A percentile compares a stretch with the other conserved stretches of the same genome.
These are phyloP conservation scores for Motacilla alba DNA, from an alignment of 2,113 vertebrate species.

Conservation along the genomic window DNA sequence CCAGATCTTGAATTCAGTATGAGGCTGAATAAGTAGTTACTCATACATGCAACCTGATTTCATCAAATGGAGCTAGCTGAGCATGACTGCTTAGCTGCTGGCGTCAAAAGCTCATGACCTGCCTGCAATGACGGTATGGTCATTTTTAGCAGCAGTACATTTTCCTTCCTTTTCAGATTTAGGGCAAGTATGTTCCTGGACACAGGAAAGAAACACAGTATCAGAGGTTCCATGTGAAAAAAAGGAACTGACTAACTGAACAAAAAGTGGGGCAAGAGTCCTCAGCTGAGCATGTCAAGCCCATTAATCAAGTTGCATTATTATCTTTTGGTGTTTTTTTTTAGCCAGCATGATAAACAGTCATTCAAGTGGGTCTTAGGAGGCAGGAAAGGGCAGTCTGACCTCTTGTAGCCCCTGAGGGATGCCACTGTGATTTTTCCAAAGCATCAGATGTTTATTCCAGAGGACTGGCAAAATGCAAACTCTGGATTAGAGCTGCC, in stretches of 20 bases:
- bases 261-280: not conserved
- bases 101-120: conserved; percentile 6
- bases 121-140: not conserved
- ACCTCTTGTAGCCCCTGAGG: not conserved
- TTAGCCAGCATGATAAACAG: not conserved
- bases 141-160: conserved; percentile 37
- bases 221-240: not conserved
- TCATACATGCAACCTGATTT: conserved; percentile 38
- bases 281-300: not conserved
- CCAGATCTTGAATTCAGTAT: not conserved
- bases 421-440: not conserved
- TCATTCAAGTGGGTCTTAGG: not conserved
- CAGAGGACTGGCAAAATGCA: not conserved
- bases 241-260: conserved; percentile 12
- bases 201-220: not conserved
- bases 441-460: conserved; percentile 32
- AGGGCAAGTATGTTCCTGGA: not conserved
- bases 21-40: conserved; percentile 28
- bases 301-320: conserved; percentile 10
- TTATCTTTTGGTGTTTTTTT: not conserved
- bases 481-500: not conserved
- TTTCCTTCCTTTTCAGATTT: conserved; percentile 30
- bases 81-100: conserved; percentile 14
- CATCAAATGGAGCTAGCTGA: conserved; percentile 14
- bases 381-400: not conserved